A percentile compares a stretch with the other conserved stretches of the same genome.
These are phyloP conservation scores for Porites lutea DNA, from an alignment of 64 coral and sea anemone species.

Conservation along the genomic window DNA sequence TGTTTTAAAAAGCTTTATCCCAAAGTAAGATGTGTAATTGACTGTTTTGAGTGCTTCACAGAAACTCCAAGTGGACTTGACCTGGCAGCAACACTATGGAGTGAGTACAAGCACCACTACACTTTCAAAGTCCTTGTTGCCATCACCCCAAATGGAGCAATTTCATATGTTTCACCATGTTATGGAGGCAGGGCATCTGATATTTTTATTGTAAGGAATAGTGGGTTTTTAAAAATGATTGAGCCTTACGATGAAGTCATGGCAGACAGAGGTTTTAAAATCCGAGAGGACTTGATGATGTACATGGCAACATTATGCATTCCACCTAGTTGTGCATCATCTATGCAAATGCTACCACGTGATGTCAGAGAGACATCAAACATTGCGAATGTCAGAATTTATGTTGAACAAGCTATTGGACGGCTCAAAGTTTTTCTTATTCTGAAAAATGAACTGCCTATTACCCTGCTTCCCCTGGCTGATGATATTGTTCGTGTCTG, in stretches of 20 bases:
- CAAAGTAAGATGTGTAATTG: constrained; percentile 9
- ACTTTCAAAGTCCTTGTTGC: constrained; percentile 1
- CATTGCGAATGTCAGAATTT: not conserved
- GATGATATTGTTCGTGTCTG: no score
- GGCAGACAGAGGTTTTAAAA: constrained; percentile 66
- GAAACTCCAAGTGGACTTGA: not conserved
- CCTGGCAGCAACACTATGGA: not conserved
- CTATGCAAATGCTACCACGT: constrained; percentile 3
- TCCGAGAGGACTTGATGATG: constrained; percentile 53
- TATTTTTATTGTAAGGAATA: constrained; percentile 12
- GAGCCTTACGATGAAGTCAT: constrained; percentile 14
- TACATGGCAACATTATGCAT: constrained; percentile 33
- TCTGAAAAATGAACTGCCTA: constrained; percentile 12
- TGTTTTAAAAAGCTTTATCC: constrained; percentile 8
- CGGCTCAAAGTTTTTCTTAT: constrained; percentile 3
- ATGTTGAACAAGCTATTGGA: constrained; percentile 21
- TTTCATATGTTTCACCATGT: constrained; percentile 16
- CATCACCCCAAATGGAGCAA: constrained; percentile 35
- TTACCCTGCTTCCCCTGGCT: constrained; percentile 1
- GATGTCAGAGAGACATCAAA: not conserved
- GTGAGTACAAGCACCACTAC: constrained; percentile 12
- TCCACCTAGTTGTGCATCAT: constrained; percentile 32
- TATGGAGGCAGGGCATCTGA: constrained; percentile 25
- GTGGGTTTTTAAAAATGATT: not conserved
- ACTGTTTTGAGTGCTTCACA: constrained; percentile 29